phyloP scores from a whole-genome alignment of 2,888 invertebrate species.

The Dinocampus coccinellae region DNA sequence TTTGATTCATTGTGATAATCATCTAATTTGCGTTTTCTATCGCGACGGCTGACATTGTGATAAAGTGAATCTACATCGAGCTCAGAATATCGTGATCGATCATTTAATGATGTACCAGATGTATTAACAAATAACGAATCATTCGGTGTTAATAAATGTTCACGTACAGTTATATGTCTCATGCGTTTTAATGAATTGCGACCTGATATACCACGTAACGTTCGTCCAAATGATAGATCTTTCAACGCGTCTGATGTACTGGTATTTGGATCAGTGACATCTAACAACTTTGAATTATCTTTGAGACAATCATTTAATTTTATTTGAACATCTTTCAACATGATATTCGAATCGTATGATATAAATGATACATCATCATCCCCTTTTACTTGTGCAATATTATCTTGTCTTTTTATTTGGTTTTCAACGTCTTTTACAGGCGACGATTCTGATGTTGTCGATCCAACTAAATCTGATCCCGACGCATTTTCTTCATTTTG shows the following conservation, averaged over 20 bases:
- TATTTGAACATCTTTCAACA: conserved; percentile 61
- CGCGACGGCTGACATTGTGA: conserved; percentile 52
- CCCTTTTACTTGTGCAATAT: conserved; percentile 29
- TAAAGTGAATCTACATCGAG: conserved; percentile 42
- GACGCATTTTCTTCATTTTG: neutral
- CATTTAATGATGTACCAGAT: conserved; percentile 53
- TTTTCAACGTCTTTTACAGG: conserved; percentile 45
- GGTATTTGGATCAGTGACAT: conserved; percentile 40
- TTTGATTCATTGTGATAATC: conserved; percentile 33
- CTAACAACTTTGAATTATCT: conserved; percentile 54
- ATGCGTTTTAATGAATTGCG: conserved; percentile 60
- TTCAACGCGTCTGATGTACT: conserved; percentile 39
- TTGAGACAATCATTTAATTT: conserved; percentile 62
- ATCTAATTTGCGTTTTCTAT: conserved; percentile 57
- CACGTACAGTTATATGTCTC: conserved; percentile 57
- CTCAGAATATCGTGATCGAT: conserved; percentile 50
- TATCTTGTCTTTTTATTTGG: conserved; percentile 43
- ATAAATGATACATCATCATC: conserved; percentile 51
- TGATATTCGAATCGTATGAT: conserved; percentile 58
- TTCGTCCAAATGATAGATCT: conserved; percentile 62
- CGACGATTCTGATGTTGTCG: conserved; percentile 56
- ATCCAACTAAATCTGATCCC: conserved; percentile 51
- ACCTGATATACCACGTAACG: conserved; percentile 62
- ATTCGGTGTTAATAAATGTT: conserved; percentile 61
- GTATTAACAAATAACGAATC: conserved; percentile 65